Evolutionary conservation across 2,797 vertebrate species (phyloP).

Genomic region (Delichon dasypus): DNA sequence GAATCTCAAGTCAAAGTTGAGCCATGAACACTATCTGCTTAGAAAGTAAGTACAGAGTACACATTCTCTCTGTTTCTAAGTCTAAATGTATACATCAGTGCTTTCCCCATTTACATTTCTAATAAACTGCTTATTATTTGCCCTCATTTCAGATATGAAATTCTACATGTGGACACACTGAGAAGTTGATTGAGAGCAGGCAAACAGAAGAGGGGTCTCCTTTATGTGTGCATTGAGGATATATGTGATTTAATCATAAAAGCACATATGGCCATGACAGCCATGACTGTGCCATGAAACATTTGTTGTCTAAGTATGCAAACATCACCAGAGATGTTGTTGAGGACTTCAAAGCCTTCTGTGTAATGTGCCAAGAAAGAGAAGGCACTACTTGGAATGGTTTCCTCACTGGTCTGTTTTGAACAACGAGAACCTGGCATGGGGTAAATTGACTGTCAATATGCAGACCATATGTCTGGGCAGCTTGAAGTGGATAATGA

Average conservation of each 20-base stretch:
- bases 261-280: fast-evolving
- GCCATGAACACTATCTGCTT: neutral
- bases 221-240: fast-evolving
- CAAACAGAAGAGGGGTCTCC: neutral
- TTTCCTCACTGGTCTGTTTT: neutral
- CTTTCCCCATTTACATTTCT: neutral
- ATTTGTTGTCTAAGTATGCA: neutral
- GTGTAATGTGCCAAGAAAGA: neutral
- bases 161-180: neutral
- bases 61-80: neutral
- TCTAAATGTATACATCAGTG: fast-evolving
- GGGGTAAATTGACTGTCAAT: neutral
- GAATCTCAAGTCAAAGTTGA: neutral
- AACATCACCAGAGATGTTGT: neutral
- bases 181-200: neutral
- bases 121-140: neutral
- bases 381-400: neutral
- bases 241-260: neutral
- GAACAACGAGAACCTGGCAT: neutral
- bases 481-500: neutral
- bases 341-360: neutral
- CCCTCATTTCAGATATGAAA: neutral
- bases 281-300: fast-evolving
- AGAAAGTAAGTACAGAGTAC: neutral
- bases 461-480: neutral